Evolutionary conservation across 1,140 invertebrate species (phyloP).

Genomic region (Microplitis demolitor): DNA sequence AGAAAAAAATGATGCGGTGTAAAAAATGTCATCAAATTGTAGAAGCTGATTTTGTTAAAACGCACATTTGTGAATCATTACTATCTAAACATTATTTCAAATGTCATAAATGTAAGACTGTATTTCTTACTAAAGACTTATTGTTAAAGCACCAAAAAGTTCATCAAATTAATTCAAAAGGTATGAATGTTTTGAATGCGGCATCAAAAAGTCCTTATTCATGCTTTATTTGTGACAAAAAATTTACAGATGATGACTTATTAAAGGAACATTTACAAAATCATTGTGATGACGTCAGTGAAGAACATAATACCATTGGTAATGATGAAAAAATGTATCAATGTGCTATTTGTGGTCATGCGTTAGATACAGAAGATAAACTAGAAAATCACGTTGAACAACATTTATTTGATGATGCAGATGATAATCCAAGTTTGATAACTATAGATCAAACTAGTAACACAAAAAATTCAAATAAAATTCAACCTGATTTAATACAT

Average conservation of each 20-base stretch:
- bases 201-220: constrained; percentile 28
- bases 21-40: constrained; percentile 56
- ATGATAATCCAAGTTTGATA: constrained; percentile 55
- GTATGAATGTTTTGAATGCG: background rate
- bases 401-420: constrained; percentile 53
- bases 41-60: constrained; percentile 48
- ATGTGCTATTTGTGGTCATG: constrained; percentile 54
- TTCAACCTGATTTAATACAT: constrained; percentile 29
- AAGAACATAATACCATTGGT: constrained; percentile 41
- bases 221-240: constrained; percentile 58
- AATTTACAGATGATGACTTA: constrained; percentile 50
- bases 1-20: constrained; percentile 52
- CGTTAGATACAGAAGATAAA: constrained; percentile 47
- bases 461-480: constrained; percentile 10
- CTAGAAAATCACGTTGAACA: constrained; percentile 51
- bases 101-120: constrained; percentile 42
- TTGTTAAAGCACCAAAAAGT: constrained; percentile 37
- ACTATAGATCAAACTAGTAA: constrained; percentile 31
- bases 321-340: constrained; percentile 47
- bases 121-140: constrained; percentile 41
- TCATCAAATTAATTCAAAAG: constrained; percentile 30
- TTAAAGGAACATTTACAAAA: constrained; percentile 57
- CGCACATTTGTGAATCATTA: constrained; percentile 45
- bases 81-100: constrained; percentile 30
- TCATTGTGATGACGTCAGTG: constrained; percentile 55